A percentile compares a stretch with the other conserved stretches of the same genome.
These are phyloP conservation scores for Nudaria mundana DNA, from an alignment of 2,888 invertebrate genomes.

Conservation along the genomic window DNA sequence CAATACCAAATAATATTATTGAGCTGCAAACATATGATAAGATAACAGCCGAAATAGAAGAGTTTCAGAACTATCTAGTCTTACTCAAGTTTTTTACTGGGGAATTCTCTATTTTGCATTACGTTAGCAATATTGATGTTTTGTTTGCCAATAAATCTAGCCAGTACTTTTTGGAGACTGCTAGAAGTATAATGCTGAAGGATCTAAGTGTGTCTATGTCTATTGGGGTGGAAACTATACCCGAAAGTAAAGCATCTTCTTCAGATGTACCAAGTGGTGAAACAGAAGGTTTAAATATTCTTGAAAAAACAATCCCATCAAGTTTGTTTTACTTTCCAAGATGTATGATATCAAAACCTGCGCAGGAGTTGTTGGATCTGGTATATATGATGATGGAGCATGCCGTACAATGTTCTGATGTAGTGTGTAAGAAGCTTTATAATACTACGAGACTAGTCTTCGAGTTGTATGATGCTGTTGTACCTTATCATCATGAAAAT, in stretches of 20 bases:
- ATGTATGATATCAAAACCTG: slow-evolving; percentile 83
- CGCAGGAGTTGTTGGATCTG: slow-evolving; percentile 83
- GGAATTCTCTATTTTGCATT: slow-evolving; percentile 82
- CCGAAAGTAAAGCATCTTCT: slow-evolving; percentile 25
- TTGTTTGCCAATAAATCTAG: slow-evolving; percentile 90
- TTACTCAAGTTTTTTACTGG: slow-evolving; percentile 81
- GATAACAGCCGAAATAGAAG: slow-evolving; percentile 83
- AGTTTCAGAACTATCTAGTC: slow-evolving; percentile 84
- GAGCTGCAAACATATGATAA: slow-evolving; percentile 84
- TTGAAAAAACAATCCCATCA: slow-evolving; percentile 66
- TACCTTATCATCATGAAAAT: slow-evolving; percentile 90
- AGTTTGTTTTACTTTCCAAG: slow-evolving; percentile 75
- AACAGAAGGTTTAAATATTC: slow-evolving; percentile 59
- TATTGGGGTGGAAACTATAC: slow-evolving; percentile 73
- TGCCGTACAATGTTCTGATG: slow-evolving; percentile 82
- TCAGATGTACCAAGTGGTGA: slow-evolving; percentile 24
- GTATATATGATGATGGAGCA: slow-evolving; percentile 85
- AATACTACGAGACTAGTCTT: slow-evolving; percentile 87
- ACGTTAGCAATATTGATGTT: slow-evolving; percentile 87
- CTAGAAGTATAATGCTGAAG: slow-evolving; percentile 87
- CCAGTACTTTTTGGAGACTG: slow-evolving; percentile 84
- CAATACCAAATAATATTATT: slow-evolving; percentile 88
- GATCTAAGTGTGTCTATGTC: slow-evolving; percentile 88
- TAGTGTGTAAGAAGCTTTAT: slow-evolving; percentile 84
- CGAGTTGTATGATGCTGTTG: slow-evolving; percentile 88